Evolutionary conservation across 1,140 invertebrate species (phyloP), one percentile per base, ranked within the genome.

Genomic region (Pararge aegeria): DNA sequence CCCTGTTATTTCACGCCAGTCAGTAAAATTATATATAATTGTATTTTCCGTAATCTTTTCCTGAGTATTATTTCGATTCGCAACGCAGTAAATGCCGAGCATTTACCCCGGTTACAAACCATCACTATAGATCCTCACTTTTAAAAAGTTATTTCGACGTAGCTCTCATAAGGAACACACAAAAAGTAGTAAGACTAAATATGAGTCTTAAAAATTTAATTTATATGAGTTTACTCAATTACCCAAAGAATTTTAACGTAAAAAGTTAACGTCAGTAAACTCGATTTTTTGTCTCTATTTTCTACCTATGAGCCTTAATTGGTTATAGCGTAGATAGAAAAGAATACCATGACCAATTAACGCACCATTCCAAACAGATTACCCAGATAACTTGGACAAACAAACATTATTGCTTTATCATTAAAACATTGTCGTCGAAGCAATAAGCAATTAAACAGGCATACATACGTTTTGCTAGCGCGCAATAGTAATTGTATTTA

Each of bases 401-500:
- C 20, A 46, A 21, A 12, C 9, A 51, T 42, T 50, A 53, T 46
- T 12, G 20, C 20, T 18, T 21, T 29, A 29, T 24, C 40, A 53
- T 53, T 59, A 53, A 60, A 60, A 54, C 29, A 53, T 34, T 20
- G 38, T 53, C 19, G 38, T 53, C 38, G 53, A 64, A 50, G 30
- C 27, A 51, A 29, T 61, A 27, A 61, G 46, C 37, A 61, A 61
- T 55, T 61, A 61, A 54, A 48, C 42, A 54, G 27, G 42, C 58
- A 15, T 61, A 46, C 40, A 27, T 51, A 44, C 40, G 51, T 52
- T 52, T 56, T 46, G 48, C 50, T 52, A 38, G 56, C 42, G 16
- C 21, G 20, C 34, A 38, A 56, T 27, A 53, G 52, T 61, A 54
- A 61, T 61, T 54, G 58, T 52, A 38, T 37, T 63, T 51, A 63